phyloP scores from a whole-genome alignment of 1,140 invertebrate genomes.

The Druon quercuslanigerum region DNA sequence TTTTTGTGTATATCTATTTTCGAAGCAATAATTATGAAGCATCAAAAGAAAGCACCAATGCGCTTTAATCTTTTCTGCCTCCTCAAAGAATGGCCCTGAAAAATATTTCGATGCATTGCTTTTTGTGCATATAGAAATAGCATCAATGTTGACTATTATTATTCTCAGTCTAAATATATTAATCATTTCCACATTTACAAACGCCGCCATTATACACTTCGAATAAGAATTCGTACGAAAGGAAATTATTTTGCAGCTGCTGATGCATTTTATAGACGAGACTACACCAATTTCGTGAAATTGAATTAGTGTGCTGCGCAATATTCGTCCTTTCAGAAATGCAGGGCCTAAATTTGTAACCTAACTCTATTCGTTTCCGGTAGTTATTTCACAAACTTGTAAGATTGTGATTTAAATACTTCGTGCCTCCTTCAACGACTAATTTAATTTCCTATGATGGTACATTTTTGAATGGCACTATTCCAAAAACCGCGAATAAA shows the following conservation, averaged over 20 bases:
- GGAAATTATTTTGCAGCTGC: conserved; percentile 28
- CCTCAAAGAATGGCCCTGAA: conserved; percentile 46
- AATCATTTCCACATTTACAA: conserved; percentile 39
- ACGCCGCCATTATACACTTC: neutral
- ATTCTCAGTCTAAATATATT: conserved; percentile 57
- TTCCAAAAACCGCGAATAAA: conserved; percentile 1
- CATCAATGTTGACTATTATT: conserved; percentile 53
- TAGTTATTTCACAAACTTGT: conserved; percentile 19
- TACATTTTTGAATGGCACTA: conserved; percentile 8
- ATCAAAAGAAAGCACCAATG: neutral
- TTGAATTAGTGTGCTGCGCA: conserved; percentile 4
- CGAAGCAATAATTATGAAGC: neutral
- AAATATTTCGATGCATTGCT: conserved; percentile 48
- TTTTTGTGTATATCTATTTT: neutral
- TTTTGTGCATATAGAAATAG: conserved; percentile 50
- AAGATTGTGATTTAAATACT: conserved; percentile 19
- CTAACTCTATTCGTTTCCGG: neutral
- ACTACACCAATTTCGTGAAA: neutral
- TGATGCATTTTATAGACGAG: neutral
- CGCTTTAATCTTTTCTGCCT: neutral
- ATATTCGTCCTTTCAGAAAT: conserved; percentile 20
- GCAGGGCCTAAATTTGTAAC: conserved; percentile 4
- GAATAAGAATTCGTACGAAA: conserved; percentile 1
- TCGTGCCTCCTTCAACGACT: neutral
- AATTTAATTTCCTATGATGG: neutral